Percentiles rank a stretch among this genome's conserved stretches.
Evolutionary conservation across 1,140 invertebrate genomes (phyloP).

Genomic region (Hypsibius dujardini): DNA sequence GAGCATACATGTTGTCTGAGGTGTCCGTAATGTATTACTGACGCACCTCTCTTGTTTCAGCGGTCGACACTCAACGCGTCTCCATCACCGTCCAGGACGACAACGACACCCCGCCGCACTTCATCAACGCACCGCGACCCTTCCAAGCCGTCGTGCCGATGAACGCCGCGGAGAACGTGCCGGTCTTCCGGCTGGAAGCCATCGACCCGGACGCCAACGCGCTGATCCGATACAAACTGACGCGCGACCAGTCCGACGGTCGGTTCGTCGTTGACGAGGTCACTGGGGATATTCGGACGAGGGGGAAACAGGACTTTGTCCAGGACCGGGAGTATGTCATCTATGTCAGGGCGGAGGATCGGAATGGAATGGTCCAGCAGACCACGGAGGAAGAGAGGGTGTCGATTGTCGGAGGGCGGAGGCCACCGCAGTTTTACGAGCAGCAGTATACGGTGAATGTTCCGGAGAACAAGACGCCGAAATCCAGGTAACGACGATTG

Average conservation of each 20-base stretch:
- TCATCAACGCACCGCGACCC: constrained; percentile 76
- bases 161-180: constrained; percentile 78
- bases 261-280: constrained; percentile 73
- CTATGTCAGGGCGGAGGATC: constrained; percentile 86
- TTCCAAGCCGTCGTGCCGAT: constrained; percentile 88
- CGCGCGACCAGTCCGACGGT: constrained; percentile 44
- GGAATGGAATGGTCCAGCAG: constrained; percentile 71
- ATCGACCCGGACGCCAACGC: constrained; percentile 80
- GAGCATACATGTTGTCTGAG: too few relatives aligned
- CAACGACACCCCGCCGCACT: constrained; percentile 51
- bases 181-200: constrained; percentile 86
- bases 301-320: constrained; percentile 76
- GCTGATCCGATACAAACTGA: constrained; percentile 86
- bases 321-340: constrained; percentile 91
- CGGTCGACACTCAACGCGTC: constrained; percentile 7
- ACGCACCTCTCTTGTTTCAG: too few relatives aligned
- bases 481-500: neutral
- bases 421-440: constrained; percentile 83
- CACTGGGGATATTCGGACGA: constrained; percentile 74
- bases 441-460: constrained; percentile 79
- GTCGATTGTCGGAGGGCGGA: constrained; percentile 76
- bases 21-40: too few relatives aligned
- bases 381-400: constrained; percentile 73
- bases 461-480: constrained; percentile 61
- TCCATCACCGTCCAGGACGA: constrained; percentile 20